Base-by-base conservation (phyloP, 2,888 invertebrate species). In the Oligia strigilis region DNA sequence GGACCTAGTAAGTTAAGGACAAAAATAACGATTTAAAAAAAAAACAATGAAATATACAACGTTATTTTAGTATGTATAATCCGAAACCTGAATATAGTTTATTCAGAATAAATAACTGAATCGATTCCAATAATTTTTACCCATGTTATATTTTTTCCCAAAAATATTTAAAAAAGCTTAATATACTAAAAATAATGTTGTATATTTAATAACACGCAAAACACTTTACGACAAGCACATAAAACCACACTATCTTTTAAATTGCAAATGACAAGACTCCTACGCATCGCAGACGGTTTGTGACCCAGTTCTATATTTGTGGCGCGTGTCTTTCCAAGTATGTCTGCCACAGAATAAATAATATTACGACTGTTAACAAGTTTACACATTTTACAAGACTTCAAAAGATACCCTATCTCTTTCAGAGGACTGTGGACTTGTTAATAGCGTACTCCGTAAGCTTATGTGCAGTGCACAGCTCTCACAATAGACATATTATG, bases 251-350 rank as follows among this genome's bases (percentile, higher is more conserved):
- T 75, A 79, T 84, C 49, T 84, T 86, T 80, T 77, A 87, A 84
- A 84, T 83, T 86, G 86, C 81, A 83, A 89, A 89, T 84, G 87
- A 88, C 83, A 84, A 65, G 83, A 90, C 90, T 86, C 92, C 91
- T 83, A 93, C 92, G 91, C 91, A 89, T 86, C 77, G 82, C 75
- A 84, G 58, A 79, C 86, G 85, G 82, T 88, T 89, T 89, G 84
- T 92, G 93, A 93, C 93, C 94, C 89, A 93, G 86, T 92, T 94
- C 90, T 90, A 91, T 84, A 89, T 88, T 88, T 83, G 85, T 72
- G 74, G 58, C 60, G 79, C 80, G 55, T 79, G 75, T 81, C 86
- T 76, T 76, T 81, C 73, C 70, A 60, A 85, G 75, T 80, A 55
- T 83, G 75, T 79, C 69, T 78, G 67, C 64, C 75, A 55, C 77